A percentile compares a stretch with the other conserved stretches of the same genome.
phyloP scores from a whole-genome alignment of 2,888 invertebrate genomes.

The Camptogramma bilineatum region DNA sequence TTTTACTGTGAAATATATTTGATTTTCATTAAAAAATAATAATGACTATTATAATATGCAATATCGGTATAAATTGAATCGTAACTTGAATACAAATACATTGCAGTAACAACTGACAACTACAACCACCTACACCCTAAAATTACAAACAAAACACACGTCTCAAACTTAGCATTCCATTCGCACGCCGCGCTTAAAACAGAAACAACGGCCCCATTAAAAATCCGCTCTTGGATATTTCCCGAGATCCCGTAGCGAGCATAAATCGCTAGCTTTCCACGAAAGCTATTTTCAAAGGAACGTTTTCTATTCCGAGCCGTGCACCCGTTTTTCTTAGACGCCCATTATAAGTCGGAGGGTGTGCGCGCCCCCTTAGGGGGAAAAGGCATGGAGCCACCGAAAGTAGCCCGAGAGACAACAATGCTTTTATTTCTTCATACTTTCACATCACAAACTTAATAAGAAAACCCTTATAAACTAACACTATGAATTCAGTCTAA shows the following conservation, averaged over 20 bases:
- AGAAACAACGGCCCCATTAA: constrained; percentile 84
- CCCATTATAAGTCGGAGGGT: constrained; percentile 79
- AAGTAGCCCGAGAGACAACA: constrained; percentile 56
- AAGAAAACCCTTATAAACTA: background rate
- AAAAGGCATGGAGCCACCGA: constrained; percentile 56
- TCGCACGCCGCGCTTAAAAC: constrained; percentile 83
- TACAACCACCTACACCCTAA: constrained; percentile 15
- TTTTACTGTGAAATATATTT: no score
- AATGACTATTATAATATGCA: no score
- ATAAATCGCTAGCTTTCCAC: constrained; percentile 85
- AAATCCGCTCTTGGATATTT: constrained; percentile 84
- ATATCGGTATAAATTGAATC: background rate
- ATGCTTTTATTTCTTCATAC: constrained; percentile 9
- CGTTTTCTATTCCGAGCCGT: constrained; percentile 84
- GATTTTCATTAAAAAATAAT: no score
- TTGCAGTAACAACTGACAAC: background rate
- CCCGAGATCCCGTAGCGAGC: constrained; percentile 81
- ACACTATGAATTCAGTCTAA: background rate
- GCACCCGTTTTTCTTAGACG: constrained; percentile 85
- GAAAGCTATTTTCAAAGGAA: constrained; percentile 84
- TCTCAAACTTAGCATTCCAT: constrained; percentile 78
- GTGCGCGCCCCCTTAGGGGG: constrained; percentile 55
- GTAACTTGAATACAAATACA: background rate
- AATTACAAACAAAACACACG: constrained; percentile 57
- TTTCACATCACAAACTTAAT: background rate